Evolutionary conservation across 2,888 invertebrate species (phyloP), one percentile per base, ranked within the genome.

Genomic region (Spilosoma lubricipeda): DNA sequence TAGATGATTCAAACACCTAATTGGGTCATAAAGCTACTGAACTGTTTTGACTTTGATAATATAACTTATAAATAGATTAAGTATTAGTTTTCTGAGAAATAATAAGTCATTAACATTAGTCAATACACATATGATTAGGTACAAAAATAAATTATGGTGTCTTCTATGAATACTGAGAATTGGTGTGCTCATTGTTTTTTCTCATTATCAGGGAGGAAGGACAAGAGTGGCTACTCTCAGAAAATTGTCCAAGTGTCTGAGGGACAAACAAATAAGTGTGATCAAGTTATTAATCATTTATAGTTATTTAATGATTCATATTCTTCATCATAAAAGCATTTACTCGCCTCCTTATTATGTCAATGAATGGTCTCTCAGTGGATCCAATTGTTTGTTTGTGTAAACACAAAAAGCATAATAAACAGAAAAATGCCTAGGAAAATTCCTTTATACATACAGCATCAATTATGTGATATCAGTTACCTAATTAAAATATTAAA

Each of bases 361-460:
- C 48, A 11, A 48, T 67, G 48, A 23, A 48, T 67, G 27, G 67
- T 30, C 8, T 67, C 1, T 20, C 45, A 30, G 30, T 67, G 7
- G 7, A 39, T 39, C 23, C 30, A 20, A 33, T 67, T 67, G 67
- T 67, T 48, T 48, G 45, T 45, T 67, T 30, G 45, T 33, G 23
- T 67, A 48, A 45, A 67, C 48, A 67, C 45, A 18, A 67, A 30
- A 42, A 67, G n/a, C 18, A 67, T 45, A 18, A 67, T 20, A 20
- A 67, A 48, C 67, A 67, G 27, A 67, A 27, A 67, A 20, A 67
- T 18, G 8, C 5, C n/a, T n/a, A n/a, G n/a, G n/a, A n/a, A 18
- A 1, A 30, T 20, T 30, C 18, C 11, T 9, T 48, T 15, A 63
- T 30, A 18, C 13, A 30, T 1, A 63, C 63, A 63, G 18, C 63